Evolutionary conservation across 2,888 invertebrate genomes (phyloP), one percentile per base, ranked within the genome.

Genomic region (Odontomyia ornata): DNA sequence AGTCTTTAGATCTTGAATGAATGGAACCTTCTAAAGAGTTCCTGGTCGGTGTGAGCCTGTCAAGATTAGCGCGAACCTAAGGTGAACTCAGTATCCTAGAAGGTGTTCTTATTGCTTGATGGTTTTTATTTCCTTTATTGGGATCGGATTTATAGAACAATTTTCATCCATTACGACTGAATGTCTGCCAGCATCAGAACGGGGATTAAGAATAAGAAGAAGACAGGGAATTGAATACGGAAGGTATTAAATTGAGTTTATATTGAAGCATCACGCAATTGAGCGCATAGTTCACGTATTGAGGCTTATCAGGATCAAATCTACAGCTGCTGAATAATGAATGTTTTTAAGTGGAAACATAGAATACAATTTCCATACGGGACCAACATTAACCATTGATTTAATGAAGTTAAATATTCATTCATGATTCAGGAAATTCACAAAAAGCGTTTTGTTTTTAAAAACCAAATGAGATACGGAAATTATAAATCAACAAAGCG

Each of bases 271-370:
- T 72, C 78, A 78, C 78, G 78, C 78, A 78, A 76, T 46, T 71
- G 72, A 75, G 64, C 62, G 69, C 71, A 78, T 78, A 78, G 71
- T 76, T 78, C 78, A 78, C 76, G 75, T 76, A 56, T 71, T 71
- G 77, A 9, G 9, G 36, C 25, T 75, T 57, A 77, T 67, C 76
- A 64, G 56, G 71, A 65, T 69, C 76, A 46, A 77, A 69, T 69
- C 46, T 62, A 71, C 75, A 57, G 69, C 21, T 65, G 27, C 28
- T 36, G 65, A 36, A 65, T 3, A 25, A 65, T 30, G 13, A 27
- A 15, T 52, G 15, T 15, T 15, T 9, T 52, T 36, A 5, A 9
- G 5, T 36, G 36, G n/a, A n/a, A n/a, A n/a, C n/a, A n/a, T n/a
- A n/a, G n/a, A n/a, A n/a, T n/a, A n/a, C n/a, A n/a, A n/a, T n/a